These are phyloP conservation scores for Paratilapia polleni DNA, from an alignment of 2,113 vertebrate species.

Conservation along the genomic window DNA sequence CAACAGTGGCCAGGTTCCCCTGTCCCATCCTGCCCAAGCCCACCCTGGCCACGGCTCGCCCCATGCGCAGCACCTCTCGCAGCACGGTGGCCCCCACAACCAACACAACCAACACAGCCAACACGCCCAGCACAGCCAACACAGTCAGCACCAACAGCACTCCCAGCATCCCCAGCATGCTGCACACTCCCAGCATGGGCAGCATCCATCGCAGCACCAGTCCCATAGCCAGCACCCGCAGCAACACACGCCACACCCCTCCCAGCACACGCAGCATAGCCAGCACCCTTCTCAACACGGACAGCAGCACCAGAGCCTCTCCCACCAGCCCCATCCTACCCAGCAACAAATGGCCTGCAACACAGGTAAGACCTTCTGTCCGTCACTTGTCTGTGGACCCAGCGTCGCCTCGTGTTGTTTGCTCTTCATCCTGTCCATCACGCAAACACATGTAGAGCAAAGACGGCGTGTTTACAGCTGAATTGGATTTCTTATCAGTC, in stretches of 20 bases:
- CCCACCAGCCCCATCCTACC: constrained; percentile 85
- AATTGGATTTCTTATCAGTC: constrained; percentile 12
- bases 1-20: constrained; percentile 85
- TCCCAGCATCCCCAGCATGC: constrained; percentile 67
- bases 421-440: constrained; percentile 30
- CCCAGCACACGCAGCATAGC: constrained; percentile 79
- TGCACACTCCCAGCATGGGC: constrained; percentile 74
- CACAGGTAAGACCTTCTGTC: constrained; percentile 82
- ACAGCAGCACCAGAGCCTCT: constrained; percentile 85
- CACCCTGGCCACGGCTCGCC: constrained; percentile 81
- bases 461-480: background rate
- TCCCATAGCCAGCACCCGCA: constrained; percentile 72
- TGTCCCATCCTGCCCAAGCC: constrained; percentile 85
- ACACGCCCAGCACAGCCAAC: constrained; percentile 75
- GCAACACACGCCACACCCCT: constrained; percentile 77
- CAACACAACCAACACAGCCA: constrained; percentile 74
- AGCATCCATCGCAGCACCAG: constrained; percentile 75
- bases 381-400: background rate
- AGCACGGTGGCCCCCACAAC: constrained; percentile 69
- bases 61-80: constrained; percentile 80
- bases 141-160: constrained; percentile 74
- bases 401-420: background rate
- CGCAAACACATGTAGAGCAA: background rate
- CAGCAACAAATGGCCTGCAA: constrained; percentile 90
- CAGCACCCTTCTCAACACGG: constrained; percentile 78